A percentile compares a stretch with the other conserved stretches of the same genome.
phyloP scores from a whole-genome alignment of 2,797 vertebrate species.

The Lates japonicus region DNA sequence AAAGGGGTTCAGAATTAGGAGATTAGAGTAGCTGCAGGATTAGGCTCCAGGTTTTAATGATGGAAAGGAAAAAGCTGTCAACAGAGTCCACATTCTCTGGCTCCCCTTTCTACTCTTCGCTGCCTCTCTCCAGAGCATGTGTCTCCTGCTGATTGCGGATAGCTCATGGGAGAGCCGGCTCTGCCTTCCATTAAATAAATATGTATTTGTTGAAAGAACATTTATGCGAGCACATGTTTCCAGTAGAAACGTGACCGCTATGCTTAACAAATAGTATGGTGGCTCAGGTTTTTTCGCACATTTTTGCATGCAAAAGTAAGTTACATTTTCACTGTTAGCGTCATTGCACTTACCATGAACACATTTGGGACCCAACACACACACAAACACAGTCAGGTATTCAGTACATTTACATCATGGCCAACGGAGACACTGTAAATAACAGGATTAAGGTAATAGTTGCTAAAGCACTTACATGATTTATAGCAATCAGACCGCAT shows the following conservation, averaged over 20 bases:
- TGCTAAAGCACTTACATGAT: conserved; percentile 22
- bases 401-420: conserved; percentile 7
- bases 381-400: neutral
- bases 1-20: conserved; percentile 79
- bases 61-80: conserved; percentile 83
- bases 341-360: neutral
- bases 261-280: conserved; percentile 19
- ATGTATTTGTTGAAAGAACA: conserved; percentile 63
- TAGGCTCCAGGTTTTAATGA: conserved; percentile 86
- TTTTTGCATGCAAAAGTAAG: too few species aligned
- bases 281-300: conserved; percentile 1
- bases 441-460: conserved; percentile 51
- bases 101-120: conserved; percentile 60
- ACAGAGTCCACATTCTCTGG: conserved; percentile 66
- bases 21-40: conserved; percentile 86
- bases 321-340: conserved; percentile 2
- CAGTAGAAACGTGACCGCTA: neutral
- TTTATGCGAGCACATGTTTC: conserved; percentile 44
- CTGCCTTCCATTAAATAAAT: conserved; percentile 61
- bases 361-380: too few species aligned
- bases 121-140: conserved; percentile 63
- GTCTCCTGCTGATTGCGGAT: too few species aligned
- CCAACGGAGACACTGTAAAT: conserved; percentile 32
- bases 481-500: conserved; percentile 31
- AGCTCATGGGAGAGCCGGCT: conserved; percentile 48